Evolutionary conservation across 2,888 invertebrate genomes (phyloP), one percentile per base, ranked within the genome.

Genomic region (Odontocerum albicorne): DNA sequence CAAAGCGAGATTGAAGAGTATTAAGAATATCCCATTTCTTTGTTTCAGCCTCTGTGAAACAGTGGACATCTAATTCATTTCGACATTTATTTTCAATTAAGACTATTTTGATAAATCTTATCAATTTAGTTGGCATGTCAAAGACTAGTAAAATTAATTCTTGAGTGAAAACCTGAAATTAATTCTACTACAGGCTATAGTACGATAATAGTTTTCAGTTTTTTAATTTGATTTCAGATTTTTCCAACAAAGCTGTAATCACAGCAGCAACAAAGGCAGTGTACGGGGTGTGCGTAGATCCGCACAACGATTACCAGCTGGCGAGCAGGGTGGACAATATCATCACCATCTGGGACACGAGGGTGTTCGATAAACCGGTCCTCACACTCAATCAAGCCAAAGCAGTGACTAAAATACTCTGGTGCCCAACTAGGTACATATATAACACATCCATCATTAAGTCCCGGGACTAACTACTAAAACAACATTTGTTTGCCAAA

Each of bases 381-480:
- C 75, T 90, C 20, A 84, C 87, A 8, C 74, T 92, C 56, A 82
- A 84, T 43, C 87, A 86, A 65, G 71, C 74, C 22, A 87, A 87
- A 66, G 83, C 85, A 52, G 79, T 93, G 49, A 78, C 83, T 10
- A 88, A 87, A 72, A 80, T 95, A 45, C 80, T 84, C 57, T 96
- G 96, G 96, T 92, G 94, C 67, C 93, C 94, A 2, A 93, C 93
- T 17, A 84, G 90, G 83, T 86, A 66, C 65, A n/a, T n/a, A n/a
- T n/a, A n/a, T n/a, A n/a, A n/a, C n/a, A n/a, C n/a, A n/a, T n/a
- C n/a, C n/a, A n/a, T n/a, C n/a, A n/a, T n/a, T n/a, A n/a, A n/a
- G n/a, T n/a, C n/a, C n/a, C n/a, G n/a, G n/a, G n/a, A n/a, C n/a
- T n/a, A n/a, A n/a, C n/a, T n/a, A n/a, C n/a, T n/a, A n/a, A n/a